Evolutionary conservation across 2,113 vertebrate species (phyloP).

Genomic region (Coryphaenoides rupestris): DNA sequence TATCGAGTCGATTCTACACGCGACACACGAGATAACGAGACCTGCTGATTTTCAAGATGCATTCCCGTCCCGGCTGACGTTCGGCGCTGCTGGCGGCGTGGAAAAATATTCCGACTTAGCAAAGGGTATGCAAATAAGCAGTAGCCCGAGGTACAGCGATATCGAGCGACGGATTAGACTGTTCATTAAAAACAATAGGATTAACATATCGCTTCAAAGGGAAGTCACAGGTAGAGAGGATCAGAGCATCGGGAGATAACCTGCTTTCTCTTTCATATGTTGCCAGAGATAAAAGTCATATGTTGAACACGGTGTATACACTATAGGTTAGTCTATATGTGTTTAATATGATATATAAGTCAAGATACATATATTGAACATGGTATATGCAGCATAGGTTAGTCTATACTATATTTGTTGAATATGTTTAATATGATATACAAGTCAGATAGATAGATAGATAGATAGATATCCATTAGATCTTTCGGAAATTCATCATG

Average conservation of each 20-base stretch:
- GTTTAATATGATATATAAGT: too few species aligned
- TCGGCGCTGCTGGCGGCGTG: conserved; percentile 36
- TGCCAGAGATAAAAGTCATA: conserved; percentile 29
- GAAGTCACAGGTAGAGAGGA: conserved; percentile 40
- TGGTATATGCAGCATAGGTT: too few species aligned
- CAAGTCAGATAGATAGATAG: too few species aligned
- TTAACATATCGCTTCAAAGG: conserved; percentile 59
- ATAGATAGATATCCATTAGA: too few species aligned
- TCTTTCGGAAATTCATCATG: too few species aligned
- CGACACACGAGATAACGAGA: too few species aligned
- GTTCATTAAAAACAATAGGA: conserved; percentile 50
- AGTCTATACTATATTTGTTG: too few species aligned
- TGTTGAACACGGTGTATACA: conserved; percentile 28
- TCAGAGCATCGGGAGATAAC: conserved; percentile 59
- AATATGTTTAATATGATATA: too few species aligned
- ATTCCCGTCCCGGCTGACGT: conserved; percentile 33
- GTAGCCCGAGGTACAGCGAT: conserved; percentile 68
- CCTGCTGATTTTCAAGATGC: conserved; percentile 25
- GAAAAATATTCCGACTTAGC: conserved; percentile 57
- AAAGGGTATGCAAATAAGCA: conserved; percentile 66
- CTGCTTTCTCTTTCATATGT: conserved; percentile 56
- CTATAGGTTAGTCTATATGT: too few species aligned
- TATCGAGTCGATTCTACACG: too few species aligned
- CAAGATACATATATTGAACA: too few species aligned
- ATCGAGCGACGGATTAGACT: conserved; percentile 65